phyloP scores from a whole-genome alignment of 2,797 vertebrate species.

The Ammospiza maritima region DNA sequence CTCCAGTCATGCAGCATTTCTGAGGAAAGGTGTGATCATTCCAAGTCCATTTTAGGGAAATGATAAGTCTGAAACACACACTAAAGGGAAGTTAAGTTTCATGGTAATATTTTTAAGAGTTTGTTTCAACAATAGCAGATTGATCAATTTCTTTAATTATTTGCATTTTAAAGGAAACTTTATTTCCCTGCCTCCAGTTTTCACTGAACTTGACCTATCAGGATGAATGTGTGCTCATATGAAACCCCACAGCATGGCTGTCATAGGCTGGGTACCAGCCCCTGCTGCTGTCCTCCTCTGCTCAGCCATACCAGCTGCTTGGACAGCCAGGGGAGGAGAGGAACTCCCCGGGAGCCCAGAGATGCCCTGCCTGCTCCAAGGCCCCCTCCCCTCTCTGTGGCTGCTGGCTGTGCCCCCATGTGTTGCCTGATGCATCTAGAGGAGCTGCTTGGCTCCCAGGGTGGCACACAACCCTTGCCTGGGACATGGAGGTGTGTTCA shows the following conservation, averaged over 20 bases:
- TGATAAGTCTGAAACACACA: neutral
- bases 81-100: neutral
- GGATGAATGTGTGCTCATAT: neutral
- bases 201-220: neutral
- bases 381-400: neutral
- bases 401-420: neutral
- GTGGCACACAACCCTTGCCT: neutral
- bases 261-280: rapidly evolving
- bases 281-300: neutral
- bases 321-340: neutral
- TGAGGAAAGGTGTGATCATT: neutral
- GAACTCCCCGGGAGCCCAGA: neutral
- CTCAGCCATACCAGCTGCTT: rapidly evolving
- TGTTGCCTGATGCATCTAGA: neutral
- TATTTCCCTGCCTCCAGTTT: neutral
- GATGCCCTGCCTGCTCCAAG: neutral
- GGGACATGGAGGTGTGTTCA: no score
- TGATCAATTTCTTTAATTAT: neutral
- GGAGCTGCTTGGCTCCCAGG: rapidly evolving
- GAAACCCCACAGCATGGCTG: neutral
- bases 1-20: neutral
- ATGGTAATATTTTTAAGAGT: neutral
- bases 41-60: neutral
- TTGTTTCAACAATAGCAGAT: neutral
- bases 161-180: neutral